Conservation (phyloP, 1,140 invertebrate species). For the Scaptomyza hsui region DNA sequence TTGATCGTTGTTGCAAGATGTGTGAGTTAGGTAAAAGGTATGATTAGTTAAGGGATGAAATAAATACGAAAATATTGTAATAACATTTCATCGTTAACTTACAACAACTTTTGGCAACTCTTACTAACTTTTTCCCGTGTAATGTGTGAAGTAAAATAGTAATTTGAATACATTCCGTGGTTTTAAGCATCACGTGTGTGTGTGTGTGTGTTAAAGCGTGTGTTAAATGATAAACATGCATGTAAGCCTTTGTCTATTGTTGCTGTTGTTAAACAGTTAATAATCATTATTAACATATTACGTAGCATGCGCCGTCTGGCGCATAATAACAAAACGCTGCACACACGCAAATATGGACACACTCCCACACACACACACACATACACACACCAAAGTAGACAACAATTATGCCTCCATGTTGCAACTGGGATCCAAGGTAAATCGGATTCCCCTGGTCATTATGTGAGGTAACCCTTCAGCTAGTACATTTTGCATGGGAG, state of each 20-base stretch:
- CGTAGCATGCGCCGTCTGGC: constrained; percentile 39
- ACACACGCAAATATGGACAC: constrained; percentile 24
- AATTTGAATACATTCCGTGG: constrained; percentile 15
- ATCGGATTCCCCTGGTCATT: not conserved
- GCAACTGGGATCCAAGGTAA: constrained; percentile 23
- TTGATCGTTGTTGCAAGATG: constrained; percentile 1
- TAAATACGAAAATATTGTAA: no score
- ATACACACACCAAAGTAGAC: constrained; percentile 10
- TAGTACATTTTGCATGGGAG: no score
- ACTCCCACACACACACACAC: constrained; percentile 7
- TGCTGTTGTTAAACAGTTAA: constrained; percentile 49
- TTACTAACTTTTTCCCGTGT: not conserved
- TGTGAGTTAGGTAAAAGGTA: no score
- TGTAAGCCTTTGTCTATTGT: constrained; percentile 27
- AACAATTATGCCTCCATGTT: constrained; percentile 51
- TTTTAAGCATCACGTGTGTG: constrained; percentile 10
- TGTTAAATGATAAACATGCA: constrained; percentile 9
- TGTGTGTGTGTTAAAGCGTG: constrained; percentile 15
- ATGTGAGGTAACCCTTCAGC: not conserved
- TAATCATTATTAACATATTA: constrained; percentile 68
- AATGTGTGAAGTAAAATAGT: not conserved
- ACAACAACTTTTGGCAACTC: no score
- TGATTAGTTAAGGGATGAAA: no score
- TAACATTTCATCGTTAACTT: no score
- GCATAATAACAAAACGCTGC: constrained; percentile 46